Evolutionary conservation across 2,113 vertebrate species (phyloP), one percentile per base, ranked within the genome.

Genomic region (Oryzias celebensis): DNA sequence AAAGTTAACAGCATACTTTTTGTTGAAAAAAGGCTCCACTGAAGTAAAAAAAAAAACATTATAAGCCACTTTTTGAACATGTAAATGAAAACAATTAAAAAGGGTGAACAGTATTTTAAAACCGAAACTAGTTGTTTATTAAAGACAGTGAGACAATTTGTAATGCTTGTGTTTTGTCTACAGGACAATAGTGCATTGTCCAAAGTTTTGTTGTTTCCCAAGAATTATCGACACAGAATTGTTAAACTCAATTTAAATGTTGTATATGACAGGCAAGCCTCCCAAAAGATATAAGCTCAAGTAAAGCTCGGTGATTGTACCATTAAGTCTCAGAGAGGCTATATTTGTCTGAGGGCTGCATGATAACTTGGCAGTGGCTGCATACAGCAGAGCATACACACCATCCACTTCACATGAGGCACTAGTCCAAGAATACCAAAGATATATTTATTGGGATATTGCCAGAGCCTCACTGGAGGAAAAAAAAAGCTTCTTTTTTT

Each of bases 331-430:
- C 26, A 66, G 52, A 47, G 23, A 22, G 17, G 44, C 47, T 61
- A 69, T 62, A 71, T 70, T 71, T 84, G 76, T 43, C 78, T 68
- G 28, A 60, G 60, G 36, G 18, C 46, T 73, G 52, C 73, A 57
- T 58, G 71, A 64, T 80, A 28, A 59, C 61, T 78, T 77, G 67
- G 46, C 69, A 55, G 75, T 41, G 56, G 65, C 58, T 59, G 52
- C 62, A 53, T 49, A 68, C 62, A 72, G 31, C 42, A 58, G 13
- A 24, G 64, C 15, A 17, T 73, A 52, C 48, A 73, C 41, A 73
- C 52, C 41, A 81, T 71, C 73, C 59, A 68, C 66, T 79, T 73
- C 50, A 74, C 61, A 71, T 43, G 14, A 62, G 62, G 23, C 68
- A 66, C 8, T 58, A 47, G 22, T 73, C 54, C 71, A 68, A 55